phyloP scores from a whole-genome alignment of 92 coral and sea anemone genomes.

The Zoanthus sansibaricus region DNA sequence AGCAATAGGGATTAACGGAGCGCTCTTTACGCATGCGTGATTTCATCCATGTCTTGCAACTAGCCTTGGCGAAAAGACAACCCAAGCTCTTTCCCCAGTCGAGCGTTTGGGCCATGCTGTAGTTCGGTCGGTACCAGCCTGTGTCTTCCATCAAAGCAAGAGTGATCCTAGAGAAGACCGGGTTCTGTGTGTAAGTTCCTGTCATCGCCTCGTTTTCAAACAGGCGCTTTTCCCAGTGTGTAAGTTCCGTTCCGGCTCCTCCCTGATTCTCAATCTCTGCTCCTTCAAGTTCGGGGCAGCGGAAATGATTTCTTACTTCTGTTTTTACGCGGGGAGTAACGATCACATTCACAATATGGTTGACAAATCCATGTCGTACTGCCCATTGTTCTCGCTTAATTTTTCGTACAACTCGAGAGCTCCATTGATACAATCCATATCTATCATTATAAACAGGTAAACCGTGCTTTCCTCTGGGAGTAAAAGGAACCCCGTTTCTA shows the following conservation, averaged over 20 bases:
- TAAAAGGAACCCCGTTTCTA: constrained; percentile 81
- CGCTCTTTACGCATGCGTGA: constrained; percentile 62
- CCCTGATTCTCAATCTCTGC: constrained; percentile 99
- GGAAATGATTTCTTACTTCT: constrained; percentile 86
- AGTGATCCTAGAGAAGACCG: constrained; percentile 93
- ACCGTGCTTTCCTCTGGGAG: constrained; percentile 85
- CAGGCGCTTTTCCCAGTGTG: constrained; percentile 98
- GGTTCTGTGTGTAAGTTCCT: constrained; percentile 98
- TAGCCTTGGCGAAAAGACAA: constrained; percentile 86
- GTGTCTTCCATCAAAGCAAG: constrained; percentile 99
- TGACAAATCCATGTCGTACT: constrained; percentile 74
- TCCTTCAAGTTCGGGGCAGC: constrained; percentile 88
- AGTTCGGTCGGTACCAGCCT: constrained; percentile 96
- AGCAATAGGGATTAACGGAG: constrained; percentile 89
- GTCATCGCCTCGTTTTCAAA: constrained; percentile 99
- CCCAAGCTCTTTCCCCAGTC: constrained; percentile 97
- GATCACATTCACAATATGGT: constrained; percentile 82
- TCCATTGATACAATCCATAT: constrained; percentile 92
- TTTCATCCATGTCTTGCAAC: constrained; percentile 99
- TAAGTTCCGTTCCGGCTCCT: constrained; percentile 88
- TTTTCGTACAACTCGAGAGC: constrained; percentile 70
- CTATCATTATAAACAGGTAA: constrained; percentile 84
- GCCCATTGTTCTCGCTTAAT: constrained; percentile 88
- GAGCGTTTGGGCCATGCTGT: constrained; percentile 87
- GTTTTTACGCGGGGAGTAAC: constrained; percentile 89